A percentile compares a stretch with the other conserved stretches of the same genome.
phyloP scores from a whole-genome alignment of 2,113 vertebrate species.

The Procavia capensis region DNA sequence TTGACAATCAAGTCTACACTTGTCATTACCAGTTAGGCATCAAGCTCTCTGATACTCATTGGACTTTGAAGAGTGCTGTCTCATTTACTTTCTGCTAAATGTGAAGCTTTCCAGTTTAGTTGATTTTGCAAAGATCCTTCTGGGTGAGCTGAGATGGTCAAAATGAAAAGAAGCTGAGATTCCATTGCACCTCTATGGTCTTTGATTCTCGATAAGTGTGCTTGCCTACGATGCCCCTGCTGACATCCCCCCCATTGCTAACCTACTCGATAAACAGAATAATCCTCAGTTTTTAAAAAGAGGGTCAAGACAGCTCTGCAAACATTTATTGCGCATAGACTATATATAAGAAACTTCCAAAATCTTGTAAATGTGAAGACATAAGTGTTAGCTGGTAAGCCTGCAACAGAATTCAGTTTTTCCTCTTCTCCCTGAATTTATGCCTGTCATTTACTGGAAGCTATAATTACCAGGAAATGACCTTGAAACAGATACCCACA shows the following conservation, averaged over 20 bases:
- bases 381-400: background rate
- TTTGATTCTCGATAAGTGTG: background rate
- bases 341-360: background rate
- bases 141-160: background rate
- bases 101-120: background rate
- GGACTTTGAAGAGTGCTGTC: background rate
- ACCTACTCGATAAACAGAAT: background rate
- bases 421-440: constrained; percentile 30
- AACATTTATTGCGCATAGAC: constrained; percentile 1
- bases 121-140: background rate
- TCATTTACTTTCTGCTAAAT: constrained; percentile 9
- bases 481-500: constrained; percentile 32
- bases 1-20: background rate
- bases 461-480: constrained; percentile 43
- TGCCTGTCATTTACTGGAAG: background rate
- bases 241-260: background rate
- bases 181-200: background rate
- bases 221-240: background rate
- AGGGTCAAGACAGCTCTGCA: background rate
- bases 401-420: background rate
- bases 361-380: background rate
- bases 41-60: background rate
- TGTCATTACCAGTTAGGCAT: background rate
- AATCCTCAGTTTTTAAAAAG: background rate
- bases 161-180: background rate